A percentile compares a stretch with the other conserved stretches of the same genome.
These are phyloP conservation scores for Chaetophractus vellerosus DNA, from an alignment of 2,797 vertebrate species.

Conservation along the genomic window DNA sequence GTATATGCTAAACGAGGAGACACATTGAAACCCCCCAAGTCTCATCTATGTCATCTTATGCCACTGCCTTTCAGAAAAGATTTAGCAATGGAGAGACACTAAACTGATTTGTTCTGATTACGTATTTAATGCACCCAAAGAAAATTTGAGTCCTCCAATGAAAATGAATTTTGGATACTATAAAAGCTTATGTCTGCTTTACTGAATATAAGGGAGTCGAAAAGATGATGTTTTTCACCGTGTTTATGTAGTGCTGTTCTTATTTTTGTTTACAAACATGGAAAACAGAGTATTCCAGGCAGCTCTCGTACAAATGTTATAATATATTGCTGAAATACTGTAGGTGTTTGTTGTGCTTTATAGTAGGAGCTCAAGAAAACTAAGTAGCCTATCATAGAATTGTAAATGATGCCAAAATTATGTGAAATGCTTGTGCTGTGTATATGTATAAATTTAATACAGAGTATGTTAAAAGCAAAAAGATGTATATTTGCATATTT, in stretches of 20 bases:
- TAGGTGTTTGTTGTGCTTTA: conserved; percentile 74
- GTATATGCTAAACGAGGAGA: conserved; percentile 36
- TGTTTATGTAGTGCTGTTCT: conserved; percentile 79
- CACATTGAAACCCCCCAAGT: background rate
- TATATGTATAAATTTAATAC: conserved; percentile 84
- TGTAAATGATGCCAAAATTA: conserved; percentile 69
- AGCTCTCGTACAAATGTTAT: conserved; percentile 80
- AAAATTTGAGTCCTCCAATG: conserved; percentile 53
- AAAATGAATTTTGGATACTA: conserved; percentile 79
- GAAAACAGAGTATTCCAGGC: conserved; percentile 75
- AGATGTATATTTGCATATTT: conserved; percentile 86
- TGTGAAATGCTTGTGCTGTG: conserved; percentile 76
- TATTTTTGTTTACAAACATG: conserved; percentile 80
- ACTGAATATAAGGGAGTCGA: conserved; percentile 60
- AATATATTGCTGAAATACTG: conserved; percentile 83
- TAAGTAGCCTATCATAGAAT: conserved; percentile 78
- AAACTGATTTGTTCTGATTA: background rate
- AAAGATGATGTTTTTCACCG: conserved; percentile 82
- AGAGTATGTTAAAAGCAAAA: conserved; percentile 78
- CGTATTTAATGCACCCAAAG: conserved; percentile 36
- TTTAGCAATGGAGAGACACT: conserved; percentile 22
- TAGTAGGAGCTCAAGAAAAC: conserved; percentile 73
- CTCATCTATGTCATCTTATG: conserved; percentile 5
- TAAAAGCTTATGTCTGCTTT: conserved; percentile 77
- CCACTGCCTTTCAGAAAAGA: conserved; percentile 62